Evolutionary conservation across 64 coral and sea anemone species (phyloP), one percentile per base, ranked within the genome.

Genomic region (Stichodactyla mertensii): DNA sequence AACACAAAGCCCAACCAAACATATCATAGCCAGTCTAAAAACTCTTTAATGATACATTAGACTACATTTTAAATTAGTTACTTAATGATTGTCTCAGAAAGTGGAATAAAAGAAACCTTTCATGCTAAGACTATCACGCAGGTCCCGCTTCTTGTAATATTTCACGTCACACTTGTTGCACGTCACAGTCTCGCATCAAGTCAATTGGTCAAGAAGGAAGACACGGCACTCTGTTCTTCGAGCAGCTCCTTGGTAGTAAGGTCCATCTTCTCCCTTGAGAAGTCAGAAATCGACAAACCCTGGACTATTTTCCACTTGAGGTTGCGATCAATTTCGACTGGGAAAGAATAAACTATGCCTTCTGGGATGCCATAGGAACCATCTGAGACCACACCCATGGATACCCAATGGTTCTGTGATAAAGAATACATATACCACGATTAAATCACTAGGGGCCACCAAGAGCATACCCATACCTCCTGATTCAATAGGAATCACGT

Each of bases 201-300:
- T 87, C 67, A 87, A 8, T 13, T 18, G 51, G 56, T 10, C 83
- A 89, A 80, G 20, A 83, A 77, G 16, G 19, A n/a, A 7, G 64
- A 84, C 1, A 82, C 88, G 45, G 88, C 88, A 24, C 92, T 90
- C 7, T 88, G 92, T 83, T 99, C 97, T 7, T 93, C 28, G 10
- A 88, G 6, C 51, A 99, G 78, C 83, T 99, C 97, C 80, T 94
- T 89, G 54, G 97, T 93, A 8, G 97, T 99, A 0, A 87, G 85
- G 80, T 99, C 93, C 97, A 99, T 99, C 82, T 95, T 99, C 36
- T 87, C 80, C 27, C 97, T 90, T 16, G 97, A 92, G 80, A 99
- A 99, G 61, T 95, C 88, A 78, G 92, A 86, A 86, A 99, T 91
- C 51, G 59, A 1, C 64, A 99, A 61, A 2, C 90, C 97, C 12